These are phyloP conservation scores for Smittia sp. DNA, from an alignment of 2,888 invertebrate species.

Conservation along the genomic window DNA sequence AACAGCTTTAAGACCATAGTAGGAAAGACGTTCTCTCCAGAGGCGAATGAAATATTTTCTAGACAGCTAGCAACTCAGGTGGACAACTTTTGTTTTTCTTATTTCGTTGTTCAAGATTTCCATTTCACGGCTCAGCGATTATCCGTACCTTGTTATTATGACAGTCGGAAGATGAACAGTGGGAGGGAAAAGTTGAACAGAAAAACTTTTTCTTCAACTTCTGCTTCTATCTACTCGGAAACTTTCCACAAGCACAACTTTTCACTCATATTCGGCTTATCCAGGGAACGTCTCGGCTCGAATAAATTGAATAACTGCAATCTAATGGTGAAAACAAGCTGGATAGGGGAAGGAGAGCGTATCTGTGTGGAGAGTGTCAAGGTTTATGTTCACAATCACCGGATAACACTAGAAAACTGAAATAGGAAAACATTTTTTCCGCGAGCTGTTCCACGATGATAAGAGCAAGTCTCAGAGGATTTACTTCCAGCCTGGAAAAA, in stretches of 20 bases:
- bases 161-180: background rate
- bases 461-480: background rate
- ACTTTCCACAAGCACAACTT: background rate
- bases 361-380: background rate
- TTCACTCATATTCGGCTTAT: slow-evolving; percentile 2
- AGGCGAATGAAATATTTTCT: background rate
- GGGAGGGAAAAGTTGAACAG: background rate
- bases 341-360: background rate
- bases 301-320: slow-evolving; percentile 5
- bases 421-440: background rate
- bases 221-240: background rate
- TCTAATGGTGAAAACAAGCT: background rate
- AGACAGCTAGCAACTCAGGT: background rate
- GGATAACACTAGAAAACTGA: slow-evolving; percentile 23
- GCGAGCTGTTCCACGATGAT: background rate
- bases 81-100: slow-evolving; percentile 13
- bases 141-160: slow-evolving; percentile 11
- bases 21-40: background rate
- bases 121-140: slow-evolving; percentile 17
- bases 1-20: background rate
- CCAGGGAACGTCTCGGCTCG: background rate
- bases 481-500: background rate
- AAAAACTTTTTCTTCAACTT: slow-evolving; percentile 10
- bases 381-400: background rate
- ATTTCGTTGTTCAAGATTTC: background rate